A percentile compares a stretch with the other conserved stretches of the same genome.
These are phyloP conservation scores for Microplitis manilae DNA, from an alignment of 2,888 invertebrate genomes.

Conservation along the genomic window DNA sequence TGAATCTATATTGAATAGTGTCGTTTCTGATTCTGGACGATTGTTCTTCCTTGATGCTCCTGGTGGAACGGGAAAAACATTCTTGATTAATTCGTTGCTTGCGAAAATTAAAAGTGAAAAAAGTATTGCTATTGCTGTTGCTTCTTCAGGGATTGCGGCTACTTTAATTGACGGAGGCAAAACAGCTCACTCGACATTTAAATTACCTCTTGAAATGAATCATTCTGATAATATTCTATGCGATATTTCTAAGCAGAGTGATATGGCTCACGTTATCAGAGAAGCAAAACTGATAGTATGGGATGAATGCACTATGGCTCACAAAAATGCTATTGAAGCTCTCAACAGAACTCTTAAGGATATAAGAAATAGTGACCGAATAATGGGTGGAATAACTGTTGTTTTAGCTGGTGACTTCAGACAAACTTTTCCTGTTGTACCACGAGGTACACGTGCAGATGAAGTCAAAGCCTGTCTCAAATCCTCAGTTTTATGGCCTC, in stretches of 20 bases:
- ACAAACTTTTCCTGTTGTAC: too few species aligned
- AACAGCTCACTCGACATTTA: conserved; percentile 36
- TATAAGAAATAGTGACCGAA: background rate
- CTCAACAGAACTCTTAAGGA: conserved; percentile 12
- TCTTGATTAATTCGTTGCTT: too few species aligned
- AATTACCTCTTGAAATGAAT: conserved; percentile 8
- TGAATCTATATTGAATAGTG: too few species aligned
- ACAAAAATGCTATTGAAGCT: background rate
- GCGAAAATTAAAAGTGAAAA: conserved; percentile 44
- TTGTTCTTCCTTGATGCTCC: too few species aligned
- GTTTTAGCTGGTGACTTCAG: conserved; percentile 16
- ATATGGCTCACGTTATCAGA: conserved; percentile 22
- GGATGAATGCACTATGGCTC: background rate
- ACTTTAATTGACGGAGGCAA: conserved; percentile 28
- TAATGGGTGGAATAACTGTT: conserved; percentile 7
- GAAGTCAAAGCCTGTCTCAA: too few species aligned
- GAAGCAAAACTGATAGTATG: conserved; percentile 12
- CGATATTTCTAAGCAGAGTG: conserved; percentile 9
- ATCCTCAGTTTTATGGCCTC: too few species aligned
- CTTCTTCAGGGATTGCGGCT: conserved; percentile 59
- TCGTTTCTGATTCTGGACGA: too few species aligned
- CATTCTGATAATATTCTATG: too few species aligned
- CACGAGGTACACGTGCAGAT: too few species aligned
- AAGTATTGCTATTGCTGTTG: conserved; percentile 64
- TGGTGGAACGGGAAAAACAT: too few species aligned